A percentile compares a stretch with the other conserved stretches of the same genome.
phyloP scores from a whole-genome alignment of 2,888 invertebrate species.

The Blomia tropicalis region DNA sequence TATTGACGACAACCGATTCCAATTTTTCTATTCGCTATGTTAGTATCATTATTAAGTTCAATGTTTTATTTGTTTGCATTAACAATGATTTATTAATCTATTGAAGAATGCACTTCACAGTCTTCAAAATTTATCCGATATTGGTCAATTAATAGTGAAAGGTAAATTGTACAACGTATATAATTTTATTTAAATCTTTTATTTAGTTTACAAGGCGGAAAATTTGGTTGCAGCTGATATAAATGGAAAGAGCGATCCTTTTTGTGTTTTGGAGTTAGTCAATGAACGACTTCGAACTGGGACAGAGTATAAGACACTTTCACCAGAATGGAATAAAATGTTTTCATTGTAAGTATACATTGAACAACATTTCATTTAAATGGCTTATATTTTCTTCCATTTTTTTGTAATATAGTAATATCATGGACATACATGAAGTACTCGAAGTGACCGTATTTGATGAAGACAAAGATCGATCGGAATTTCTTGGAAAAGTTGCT shows the following conservation, averaged over 20 bases:
- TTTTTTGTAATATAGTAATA: constrained; percentile 30
- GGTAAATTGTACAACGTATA: constrained; percentile 33
- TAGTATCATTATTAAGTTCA: no score
- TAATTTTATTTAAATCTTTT: not conserved
- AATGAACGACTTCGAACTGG: constrained; percentile 91
- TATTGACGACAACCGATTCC: not conserved
- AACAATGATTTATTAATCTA: constrained; percentile 23
- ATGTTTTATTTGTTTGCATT: not conserved
- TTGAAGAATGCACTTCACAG: constrained; percentile 51
- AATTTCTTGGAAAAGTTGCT: constrained; percentile 81
- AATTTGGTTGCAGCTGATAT: constrained; percentile 85
- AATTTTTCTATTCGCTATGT: no score
- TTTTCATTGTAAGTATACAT: constrained; percentile 94
- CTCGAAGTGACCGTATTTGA: constrained; percentile 91
- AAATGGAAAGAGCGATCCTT: constrained; percentile 95
- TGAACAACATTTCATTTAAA: constrained; percentile 17
- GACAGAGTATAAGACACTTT: constrained; percentile 91
- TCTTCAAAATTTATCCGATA: constrained; percentile 59
- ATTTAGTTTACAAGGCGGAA: constrained; percentile 45
- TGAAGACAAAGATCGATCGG: constrained; percentile 82
- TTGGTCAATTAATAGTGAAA: constrained; percentile 85
- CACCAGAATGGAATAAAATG: constrained; percentile 95
- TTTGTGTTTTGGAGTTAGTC: constrained; percentile 85
- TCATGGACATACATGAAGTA: constrained; percentile 76
- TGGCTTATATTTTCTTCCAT: constrained; percentile 16